These are phyloP conservation scores for Parascotia fuliginaria DNA, from an alignment of 2,888 invertebrate species.

Conservation along the genomic window DNA sequence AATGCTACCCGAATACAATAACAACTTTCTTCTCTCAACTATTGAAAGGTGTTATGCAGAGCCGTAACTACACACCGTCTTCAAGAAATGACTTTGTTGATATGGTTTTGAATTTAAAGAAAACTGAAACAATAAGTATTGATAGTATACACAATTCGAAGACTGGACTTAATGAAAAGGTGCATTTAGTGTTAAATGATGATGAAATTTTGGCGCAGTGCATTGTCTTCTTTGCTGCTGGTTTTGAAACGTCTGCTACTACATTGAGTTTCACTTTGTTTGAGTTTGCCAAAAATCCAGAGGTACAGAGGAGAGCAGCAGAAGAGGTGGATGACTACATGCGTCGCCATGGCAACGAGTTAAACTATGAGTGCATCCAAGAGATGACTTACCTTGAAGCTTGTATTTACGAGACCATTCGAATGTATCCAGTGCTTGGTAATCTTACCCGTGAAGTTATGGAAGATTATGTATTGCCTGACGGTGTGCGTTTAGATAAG, in stretches of 20 bases:
- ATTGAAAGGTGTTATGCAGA: slow-evolving; percentile 49
- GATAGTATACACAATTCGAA: slow-evolving; percentile 50
- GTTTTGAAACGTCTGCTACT: slow-evolving; percentile 60
- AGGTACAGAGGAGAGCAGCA: slow-evolving; percentile 42
- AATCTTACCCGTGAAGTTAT: slow-evolving; percentile 42
- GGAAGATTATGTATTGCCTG: slow-evolving; percentile 45
- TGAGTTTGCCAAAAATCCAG: slow-evolving; percentile 55
- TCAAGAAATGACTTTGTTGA: slow-evolving; percentile 62
- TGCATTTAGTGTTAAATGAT: slow-evolving; percentile 55
- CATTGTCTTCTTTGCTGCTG: slow-evolving; percentile 73
- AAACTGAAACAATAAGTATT: slow-evolving; percentile 29
- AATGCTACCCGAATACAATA: slow-evolving; percentile 45
- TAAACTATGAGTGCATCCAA: slow-evolving; percentile 52
- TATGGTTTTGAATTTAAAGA: slow-evolving; percentile 52
- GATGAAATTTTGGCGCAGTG: slow-evolving; percentile 79
- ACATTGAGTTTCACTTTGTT: slow-evolving; percentile 51
- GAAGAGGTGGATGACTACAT: slow-evolving; percentile 58
- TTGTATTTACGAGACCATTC: slow-evolving; percentile 58
- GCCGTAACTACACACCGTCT: slow-evolving; percentile 46
- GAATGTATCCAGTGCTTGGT: slow-evolving; percentile 58
- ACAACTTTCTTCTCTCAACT: slow-evolving; percentile 50
- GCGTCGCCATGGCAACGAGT: slow-evolving; percentile 34
- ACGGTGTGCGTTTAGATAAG: slow-evolving; percentile 46
- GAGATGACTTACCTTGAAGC: slow-evolving; percentile 59
- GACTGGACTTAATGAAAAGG: slow-evolving; percentile 33